Percentiles rank a stretch among this genome's conserved stretches.
Evolutionary conservation across 2,113 vertebrate genomes (phyloP).

Genomic region (Tursiops truncatus): DNA sequence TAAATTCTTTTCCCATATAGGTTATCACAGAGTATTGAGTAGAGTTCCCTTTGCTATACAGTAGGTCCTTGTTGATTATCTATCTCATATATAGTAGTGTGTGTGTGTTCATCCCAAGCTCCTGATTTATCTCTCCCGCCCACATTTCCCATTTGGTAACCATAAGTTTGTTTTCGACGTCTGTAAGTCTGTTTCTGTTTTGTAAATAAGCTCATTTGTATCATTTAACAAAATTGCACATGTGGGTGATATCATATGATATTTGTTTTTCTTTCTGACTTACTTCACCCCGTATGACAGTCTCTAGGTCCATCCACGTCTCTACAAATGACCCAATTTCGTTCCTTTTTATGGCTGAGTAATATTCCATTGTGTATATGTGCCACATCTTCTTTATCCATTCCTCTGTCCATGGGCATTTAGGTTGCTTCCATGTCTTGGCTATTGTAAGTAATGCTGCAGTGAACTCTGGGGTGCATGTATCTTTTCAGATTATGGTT

Average conservation of each 20-base stretch:
- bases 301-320: not conserved
- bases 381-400: not conserved
- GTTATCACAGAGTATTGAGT: not conserved
- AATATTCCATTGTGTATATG: not conserved
- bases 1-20: not conserved
- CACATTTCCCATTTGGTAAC: not conserved
- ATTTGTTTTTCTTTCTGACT: not conserved
- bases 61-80: not conserved
- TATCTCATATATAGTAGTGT: not conserved
- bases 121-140: not conserved
- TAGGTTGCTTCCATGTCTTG: not conserved
- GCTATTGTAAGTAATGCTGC: not conserved
- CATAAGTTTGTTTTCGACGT: not conserved
- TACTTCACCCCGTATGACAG: not conserved
- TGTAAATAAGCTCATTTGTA: no score
- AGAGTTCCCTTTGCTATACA: not conserved
- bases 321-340: no score
- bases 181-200: not conserved
- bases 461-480: no score
- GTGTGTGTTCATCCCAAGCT: not conserved
- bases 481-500: no score
- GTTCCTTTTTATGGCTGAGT: not conserved
- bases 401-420: not conserved
- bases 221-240: no score
- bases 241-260: not conserved